A percentile compares a stretch with the other conserved stretches of the same genome.
Conservation (phyloP, 2,888 invertebrate species). For the Apodemia hepburni region DNA sequence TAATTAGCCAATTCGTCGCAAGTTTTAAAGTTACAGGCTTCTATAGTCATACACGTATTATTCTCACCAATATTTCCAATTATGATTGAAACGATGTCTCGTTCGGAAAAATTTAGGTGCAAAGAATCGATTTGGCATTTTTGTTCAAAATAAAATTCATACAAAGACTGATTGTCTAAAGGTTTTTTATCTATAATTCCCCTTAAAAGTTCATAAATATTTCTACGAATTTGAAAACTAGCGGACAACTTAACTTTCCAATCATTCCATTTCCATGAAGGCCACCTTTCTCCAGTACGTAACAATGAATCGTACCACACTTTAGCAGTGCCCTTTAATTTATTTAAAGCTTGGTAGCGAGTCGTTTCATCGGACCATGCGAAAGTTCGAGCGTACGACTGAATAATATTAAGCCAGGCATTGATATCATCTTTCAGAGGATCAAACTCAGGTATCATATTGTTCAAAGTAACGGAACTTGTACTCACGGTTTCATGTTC, state of each 20-base stretch:
- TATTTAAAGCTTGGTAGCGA: conserved; percentile 27
- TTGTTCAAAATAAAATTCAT: conserved; percentile 34
- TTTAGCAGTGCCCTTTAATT: conserved; percentile 28
- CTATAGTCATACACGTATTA: conserved; percentile 29
- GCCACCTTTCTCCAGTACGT: conserved; percentile 24
- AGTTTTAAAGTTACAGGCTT: conserved; percentile 29
- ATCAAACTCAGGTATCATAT: background rate
- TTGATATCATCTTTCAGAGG: conserved; percentile 30
- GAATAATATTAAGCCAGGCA: conserved; percentile 32
- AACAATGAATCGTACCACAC: conserved; percentile 31
- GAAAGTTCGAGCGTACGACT: conserved; percentile 29
- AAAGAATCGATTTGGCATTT: conserved; percentile 31
- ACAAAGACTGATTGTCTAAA: conserved; percentile 29
- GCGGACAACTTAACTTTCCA: no score
- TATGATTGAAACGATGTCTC: conserved; percentile 31
- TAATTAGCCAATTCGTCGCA: conserved; percentile 29
- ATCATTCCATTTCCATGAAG: background rate
- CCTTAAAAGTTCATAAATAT: background rate
- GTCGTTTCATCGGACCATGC: conserved; percentile 26
- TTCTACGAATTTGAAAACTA: background rate
- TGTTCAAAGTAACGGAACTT: conserved; percentile 1
- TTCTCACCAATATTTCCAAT: conserved; percentile 30
- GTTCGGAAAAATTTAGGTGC: conserved; percentile 26
- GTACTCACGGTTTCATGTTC: conserved; percentile 18
- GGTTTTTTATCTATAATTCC: conserved; percentile 26